phyloP scores from a whole-genome alignment of 1,140 invertebrate genomes.

The Ostrea edulis region DNA sequence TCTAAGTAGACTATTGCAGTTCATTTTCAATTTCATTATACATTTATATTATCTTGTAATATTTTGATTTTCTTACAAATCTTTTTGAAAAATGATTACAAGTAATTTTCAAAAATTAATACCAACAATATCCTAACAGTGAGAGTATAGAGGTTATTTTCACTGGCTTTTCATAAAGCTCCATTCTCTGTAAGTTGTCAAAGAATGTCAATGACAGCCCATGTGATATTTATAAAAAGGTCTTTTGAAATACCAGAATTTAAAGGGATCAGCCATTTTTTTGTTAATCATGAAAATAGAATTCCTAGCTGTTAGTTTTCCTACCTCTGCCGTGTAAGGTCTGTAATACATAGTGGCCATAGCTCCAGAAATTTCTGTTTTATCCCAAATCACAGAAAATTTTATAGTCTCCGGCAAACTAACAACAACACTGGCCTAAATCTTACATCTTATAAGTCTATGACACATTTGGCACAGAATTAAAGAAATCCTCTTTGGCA shows the following conservation, averaged over 20 bases:
- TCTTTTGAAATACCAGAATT: not conserved
- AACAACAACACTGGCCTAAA: not conserved
- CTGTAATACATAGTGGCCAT: conserved; percentile 78
- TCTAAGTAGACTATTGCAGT: too few relatives aligned
- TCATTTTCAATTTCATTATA: too few relatives aligned
- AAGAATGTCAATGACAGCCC: not conserved
- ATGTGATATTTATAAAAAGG: conserved; percentile 5
- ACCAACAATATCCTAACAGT: too few relatives aligned
- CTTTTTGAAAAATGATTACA: too few relatives aligned
- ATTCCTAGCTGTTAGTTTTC: not conserved
- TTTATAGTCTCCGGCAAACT: not conserved
- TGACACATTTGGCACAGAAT: conserved; percentile 28
- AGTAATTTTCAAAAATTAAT: too few relatives aligned
- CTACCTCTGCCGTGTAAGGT: conserved; percentile 73
- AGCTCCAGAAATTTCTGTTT: conserved; percentile 52
- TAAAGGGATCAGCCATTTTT: conserved; percentile 3
- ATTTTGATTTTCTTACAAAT: too few relatives aligned
- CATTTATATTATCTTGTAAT: too few relatives aligned
- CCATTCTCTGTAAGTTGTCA: too few relatives aligned
- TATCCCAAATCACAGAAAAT: conserved; percentile 16
- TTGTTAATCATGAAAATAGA: not conserved
- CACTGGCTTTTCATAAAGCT: too few relatives aligned
- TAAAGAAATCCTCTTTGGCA: conserved; percentile 23
- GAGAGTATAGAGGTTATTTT: too few relatives aligned
- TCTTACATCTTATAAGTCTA: not conserved